Base-by-base conservation (phyloP, 2,888 invertebrate genomes). In the Rhopalosiphum nymphaeae region DNA sequence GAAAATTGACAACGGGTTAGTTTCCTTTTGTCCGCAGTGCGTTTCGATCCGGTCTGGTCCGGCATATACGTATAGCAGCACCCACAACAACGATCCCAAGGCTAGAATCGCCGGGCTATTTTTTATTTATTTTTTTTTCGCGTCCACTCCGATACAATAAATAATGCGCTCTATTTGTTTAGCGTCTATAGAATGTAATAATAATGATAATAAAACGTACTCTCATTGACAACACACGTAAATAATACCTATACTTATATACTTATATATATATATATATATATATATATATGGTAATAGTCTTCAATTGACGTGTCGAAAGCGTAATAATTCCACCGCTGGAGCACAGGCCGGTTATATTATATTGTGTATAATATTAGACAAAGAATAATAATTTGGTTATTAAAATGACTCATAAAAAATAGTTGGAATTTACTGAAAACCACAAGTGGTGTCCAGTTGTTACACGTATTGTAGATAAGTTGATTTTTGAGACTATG, bases 271-370 rank as follows among this genome's bases (percentile, higher is more conserved):
- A n/a, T 44, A 44, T 44, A 44, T 44, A 44, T 44, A 44, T 44
- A 44, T 44, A 44, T 44, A 44, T 46, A 7, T 67, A 16, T 21
- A 53, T 21, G 78, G 29, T 88, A 49, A 85, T 42, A n/a, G 91
- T 84, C 36, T 57, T 91, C 93, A 84, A 93, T 84, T 78, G 89
- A 93, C 84, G 78, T 42, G 86, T 92, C 91, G 91, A 92, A 86
- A 92, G 91, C 46, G 46, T 78, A 36, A 78, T 78, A 78, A 78
- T 78, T 78, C 36, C 21, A 21, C 78, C 7, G 36, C 21, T 36
- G 21, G 36, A 78, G 78, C 21, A 36, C 21, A 21, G 78, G 21
- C 36, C 21, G 78, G 46, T 86, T 36, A n/a, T 46, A 86, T 86
- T 86, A 29, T 86, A 85, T 85, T 13, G 13, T 46, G 46, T 46